phyloP scores from a whole-genome alignment of 2,113 vertebrate species.

The Cynoglossus semilaevis region DNA sequence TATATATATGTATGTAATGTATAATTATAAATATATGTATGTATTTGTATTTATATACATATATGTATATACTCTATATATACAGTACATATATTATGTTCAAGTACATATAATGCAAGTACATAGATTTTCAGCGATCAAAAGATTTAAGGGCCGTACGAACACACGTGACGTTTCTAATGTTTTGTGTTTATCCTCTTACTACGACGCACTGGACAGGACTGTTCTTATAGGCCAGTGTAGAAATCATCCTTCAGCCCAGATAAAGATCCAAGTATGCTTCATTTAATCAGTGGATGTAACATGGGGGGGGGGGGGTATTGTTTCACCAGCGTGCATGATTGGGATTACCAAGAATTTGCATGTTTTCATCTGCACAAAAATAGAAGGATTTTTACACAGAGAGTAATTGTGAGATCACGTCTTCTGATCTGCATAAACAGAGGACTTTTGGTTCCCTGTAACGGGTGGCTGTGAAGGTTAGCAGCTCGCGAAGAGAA shows the following conservation, averaged over 20 bases:
- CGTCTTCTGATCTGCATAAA: slow-evolving; percentile 30
- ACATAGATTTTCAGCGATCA: too few relatives aligned
- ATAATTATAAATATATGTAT: too few relatives aligned
- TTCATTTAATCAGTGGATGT: slow-evolving; percentile 58
- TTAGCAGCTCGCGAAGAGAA: slow-evolving; percentile 8
- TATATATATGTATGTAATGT: too few relatives aligned
- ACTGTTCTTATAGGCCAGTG: slow-evolving; percentile 52
- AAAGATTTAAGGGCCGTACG: too few relatives aligned
- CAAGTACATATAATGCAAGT: too few relatives aligned
- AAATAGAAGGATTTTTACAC: slow-evolving; percentile 12
- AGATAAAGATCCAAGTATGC: slow-evolving; percentile 64
- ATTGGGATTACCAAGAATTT: slow-evolving; percentile 38
- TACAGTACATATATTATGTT: too few relatives aligned
- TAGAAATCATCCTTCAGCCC: slow-evolving; percentile 60
- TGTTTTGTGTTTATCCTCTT: slow-evolving; percentile 22
- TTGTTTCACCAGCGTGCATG: slow-evolving; percentile 44
- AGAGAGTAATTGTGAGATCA: background rate
- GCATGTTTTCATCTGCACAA: slow-evolving; percentile 19
- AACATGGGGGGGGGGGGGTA: slow-evolving; percentile 45
- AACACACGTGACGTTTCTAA: too few relatives aligned
- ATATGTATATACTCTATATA: too few relatives aligned
- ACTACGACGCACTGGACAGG: slow-evolving; percentile 31
- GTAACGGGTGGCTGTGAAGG: background rate
- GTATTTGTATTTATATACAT: too few relatives aligned
- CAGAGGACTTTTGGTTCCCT: background rate